Conservation (phyloP, 2,888 invertebrate genomes). For the Caenorhabditis angaria region DNA sequence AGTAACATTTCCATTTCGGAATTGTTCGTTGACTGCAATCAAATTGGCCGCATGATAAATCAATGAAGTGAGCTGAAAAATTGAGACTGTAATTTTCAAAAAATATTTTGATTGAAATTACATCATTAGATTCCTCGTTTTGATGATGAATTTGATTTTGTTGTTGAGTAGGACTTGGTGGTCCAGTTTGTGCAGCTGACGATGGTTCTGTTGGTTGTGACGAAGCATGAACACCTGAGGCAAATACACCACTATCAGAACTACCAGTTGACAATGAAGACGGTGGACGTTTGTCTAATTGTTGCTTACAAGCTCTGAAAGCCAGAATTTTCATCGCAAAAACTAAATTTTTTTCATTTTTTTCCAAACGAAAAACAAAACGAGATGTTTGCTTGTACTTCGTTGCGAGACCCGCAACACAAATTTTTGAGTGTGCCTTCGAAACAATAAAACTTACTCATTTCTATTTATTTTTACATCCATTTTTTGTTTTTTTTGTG, state of each 20-base stretch:
- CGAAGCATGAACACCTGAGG: slow-evolving; percentile 30
- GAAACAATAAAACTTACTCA: background rate
- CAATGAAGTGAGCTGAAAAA: slow-evolving; percentile 35
- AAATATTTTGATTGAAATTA: slow-evolving; percentile 3
- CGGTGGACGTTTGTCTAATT: slow-evolving; percentile 39
- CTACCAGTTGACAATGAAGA: slow-evolving; percentile 53
- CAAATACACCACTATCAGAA: slow-evolving; percentile 46
- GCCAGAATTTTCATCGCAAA: background rate
- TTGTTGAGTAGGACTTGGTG: slow-evolving; percentile 51
- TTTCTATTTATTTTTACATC: slow-evolving; percentile 6
- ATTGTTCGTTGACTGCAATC: slow-evolving; percentile 52
- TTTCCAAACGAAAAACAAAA: no score
- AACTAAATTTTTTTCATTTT: no score
- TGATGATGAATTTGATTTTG: background rate
- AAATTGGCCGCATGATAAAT: slow-evolving; percentile 50
- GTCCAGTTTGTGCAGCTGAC: slow-evolving; percentile 40
- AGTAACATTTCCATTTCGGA: slow-evolving; percentile 49
- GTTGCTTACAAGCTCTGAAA: slow-evolving; percentile 5
- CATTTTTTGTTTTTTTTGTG: background rate
- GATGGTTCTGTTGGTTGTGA: slow-evolving; percentile 29
- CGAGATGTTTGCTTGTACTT: background rate
- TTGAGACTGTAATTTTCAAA: background rate
- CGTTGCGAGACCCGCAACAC: background rate
- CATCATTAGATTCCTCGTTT: background rate
- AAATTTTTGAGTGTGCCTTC: background rate